phyloP scores from a whole-genome alignment of 2,888 invertebrate genomes.

The Melanchra persicariae region DNA sequence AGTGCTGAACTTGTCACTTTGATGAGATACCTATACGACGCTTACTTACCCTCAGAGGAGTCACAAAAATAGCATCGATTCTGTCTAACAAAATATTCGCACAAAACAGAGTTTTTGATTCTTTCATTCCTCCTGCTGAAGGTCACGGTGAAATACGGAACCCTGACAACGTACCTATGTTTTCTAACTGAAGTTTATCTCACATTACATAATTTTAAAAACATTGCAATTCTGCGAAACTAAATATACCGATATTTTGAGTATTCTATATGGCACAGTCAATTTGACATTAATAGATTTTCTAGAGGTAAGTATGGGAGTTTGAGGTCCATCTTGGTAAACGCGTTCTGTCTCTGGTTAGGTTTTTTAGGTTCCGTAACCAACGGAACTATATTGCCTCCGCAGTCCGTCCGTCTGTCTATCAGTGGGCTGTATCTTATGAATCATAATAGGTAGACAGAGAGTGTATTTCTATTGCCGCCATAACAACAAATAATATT shows the following conservation, averaged over 20 bases:
- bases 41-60: conserved; percentile 9
- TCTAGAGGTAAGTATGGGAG: conserved; percentile 3
- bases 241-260: background rate
- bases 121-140: conserved; percentile 18
- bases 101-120: conserved; percentile 6
- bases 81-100: background rate
- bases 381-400: background rate
- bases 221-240: conserved; percentile 10
- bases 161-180: background rate
- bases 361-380: background rate
- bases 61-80: background rate
- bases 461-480: too few species aligned
- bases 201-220: conserved; percentile 29
- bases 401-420: background rate
- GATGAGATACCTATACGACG: background rate
- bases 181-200: background rate
- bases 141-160: background rate
- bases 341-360: conserved; percentile 17
- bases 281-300: conserved; percentile 40
- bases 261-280: conserved; percentile 28
- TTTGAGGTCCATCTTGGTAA: background rate
- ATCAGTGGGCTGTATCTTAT: background rate
- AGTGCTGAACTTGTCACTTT: background rate
- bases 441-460: background rate
- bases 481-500: too few species aligned